phyloP scores from a whole-genome alignment of 2,797 vertebrate species.

The Pitangus sulphuratus region DNA sequence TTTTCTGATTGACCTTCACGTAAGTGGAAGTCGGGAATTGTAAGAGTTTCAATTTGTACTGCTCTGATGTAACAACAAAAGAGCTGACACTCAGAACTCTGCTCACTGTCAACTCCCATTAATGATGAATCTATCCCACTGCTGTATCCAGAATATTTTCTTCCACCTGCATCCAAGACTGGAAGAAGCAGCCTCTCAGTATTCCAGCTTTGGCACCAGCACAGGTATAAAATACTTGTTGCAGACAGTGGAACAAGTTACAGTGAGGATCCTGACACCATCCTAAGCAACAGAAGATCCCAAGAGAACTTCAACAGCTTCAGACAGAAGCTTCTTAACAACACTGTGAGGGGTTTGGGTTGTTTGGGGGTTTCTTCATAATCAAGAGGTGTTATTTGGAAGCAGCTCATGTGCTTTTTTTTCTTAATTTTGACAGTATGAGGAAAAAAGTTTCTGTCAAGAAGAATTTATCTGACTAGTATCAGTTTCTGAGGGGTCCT shows the following conservation, averaged over 20 bases:
- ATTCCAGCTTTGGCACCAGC: not conserved
- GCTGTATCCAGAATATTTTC: not conserved
- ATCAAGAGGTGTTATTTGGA: not conserved
- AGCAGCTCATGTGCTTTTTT: not conserved
- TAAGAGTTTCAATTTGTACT: not conserved
- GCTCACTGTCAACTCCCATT: not conserved
- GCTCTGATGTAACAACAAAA: not conserved
- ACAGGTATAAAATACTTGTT: accelerated
- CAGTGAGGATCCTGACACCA: not conserved
- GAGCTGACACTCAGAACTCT: not conserved
- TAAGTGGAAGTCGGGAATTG: not conserved
- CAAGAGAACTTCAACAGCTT: not conserved
- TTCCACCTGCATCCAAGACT: not conserved
- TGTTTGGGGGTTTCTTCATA: not conserved
- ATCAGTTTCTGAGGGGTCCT: not conserved
- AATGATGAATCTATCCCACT: not conserved
- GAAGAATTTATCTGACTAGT: not conserved
- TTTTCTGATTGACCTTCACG: not conserved
- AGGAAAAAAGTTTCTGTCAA: not conserved
- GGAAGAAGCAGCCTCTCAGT: not conserved
- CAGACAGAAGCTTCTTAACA: not conserved
- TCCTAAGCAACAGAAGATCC: not conserved
- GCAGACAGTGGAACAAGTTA: not conserved
- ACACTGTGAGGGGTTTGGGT: accelerated
- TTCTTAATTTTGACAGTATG: not conserved